Evolutionary conservation across 1,140 invertebrate genomes (phyloP).

Genomic region (Adoxophyes honmai): DNA sequence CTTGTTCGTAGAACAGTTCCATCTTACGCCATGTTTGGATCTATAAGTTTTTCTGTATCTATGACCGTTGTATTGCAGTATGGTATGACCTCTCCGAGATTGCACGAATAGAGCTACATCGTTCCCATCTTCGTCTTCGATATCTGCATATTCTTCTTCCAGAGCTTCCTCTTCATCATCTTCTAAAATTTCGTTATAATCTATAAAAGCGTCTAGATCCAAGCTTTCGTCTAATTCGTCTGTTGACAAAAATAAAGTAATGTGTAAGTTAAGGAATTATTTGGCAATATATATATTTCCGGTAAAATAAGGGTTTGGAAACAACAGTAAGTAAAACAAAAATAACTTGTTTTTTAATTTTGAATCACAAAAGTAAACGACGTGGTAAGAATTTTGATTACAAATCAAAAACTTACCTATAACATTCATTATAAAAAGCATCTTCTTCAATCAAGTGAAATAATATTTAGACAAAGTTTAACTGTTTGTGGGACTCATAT

Average conservation of each 20-base stretch:
- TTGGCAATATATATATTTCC: neutral
- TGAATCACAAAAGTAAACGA: no score
- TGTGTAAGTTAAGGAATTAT: neutral
- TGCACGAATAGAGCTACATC: slow-evolving; percentile 39
- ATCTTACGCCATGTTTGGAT: slow-evolving; percentile 40
- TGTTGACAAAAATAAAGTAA: neutral
- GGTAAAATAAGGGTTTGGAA: neutral
- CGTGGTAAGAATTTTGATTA: no score
- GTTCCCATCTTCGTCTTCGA: slow-evolving; percentile 16
- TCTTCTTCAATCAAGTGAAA: no score
- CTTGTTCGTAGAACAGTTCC: slow-evolving; percentile 45
- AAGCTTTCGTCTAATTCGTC: neutral
- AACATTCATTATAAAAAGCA: neutral
- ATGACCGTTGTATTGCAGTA: slow-evolving; percentile 48
- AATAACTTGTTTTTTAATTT: no score
- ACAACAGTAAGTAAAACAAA: no score
- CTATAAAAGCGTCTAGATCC: neutral
- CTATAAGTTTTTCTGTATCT: slow-evolving; percentile 45
- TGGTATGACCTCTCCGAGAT: slow-evolving; percentile 39
- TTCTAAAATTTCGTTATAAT: neutral
- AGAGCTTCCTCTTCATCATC: neutral
- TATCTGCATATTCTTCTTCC: slow-evolving; percentile 1
- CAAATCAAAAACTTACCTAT: neutral
- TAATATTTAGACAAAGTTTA: no score
- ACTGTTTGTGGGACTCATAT: no score